Base-by-base conservation (phyloP, 2,888 invertebrate species). In the Melieria crassipennis region DNA sequence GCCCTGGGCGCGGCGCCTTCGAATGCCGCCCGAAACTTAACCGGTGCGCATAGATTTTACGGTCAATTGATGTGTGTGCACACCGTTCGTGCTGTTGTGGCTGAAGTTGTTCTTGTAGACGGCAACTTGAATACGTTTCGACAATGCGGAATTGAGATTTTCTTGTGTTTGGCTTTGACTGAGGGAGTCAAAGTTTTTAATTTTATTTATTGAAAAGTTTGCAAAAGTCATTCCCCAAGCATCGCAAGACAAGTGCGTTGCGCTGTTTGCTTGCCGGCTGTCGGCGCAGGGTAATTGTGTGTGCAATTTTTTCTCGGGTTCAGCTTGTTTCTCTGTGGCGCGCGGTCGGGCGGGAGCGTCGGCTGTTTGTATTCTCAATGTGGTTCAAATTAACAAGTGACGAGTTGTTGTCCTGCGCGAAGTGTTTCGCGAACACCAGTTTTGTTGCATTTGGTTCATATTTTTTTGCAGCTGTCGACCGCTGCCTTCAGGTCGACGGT, bases 131-230 rank as follows among this genome's bases (percentile, higher is more conserved):
- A 52, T 61, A 43, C 43, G 52, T 16, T 57, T 58, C 50, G 67
- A 61, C 60, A 60, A 63, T 62, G 62, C 63, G 55, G 47, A 45
- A 47, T 52, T 47, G 47, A 30, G 69, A 64, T 62, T 63, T 69
- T n/a, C 52, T 62, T 69, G n/a, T 52, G 45, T 63, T 43, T 42
- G 30, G 63, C 30, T 56, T 48, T 7, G n/a, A 30, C 58, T 58
- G 63, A 55, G 47, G 61, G 61, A 62, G 68, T 55, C 62, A 69
- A 69, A 69, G 69, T 64, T 69, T 69, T 48, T 69, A 69, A 69
- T 69, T 69, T 69, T 64, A 64, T 69, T 69, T 69, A 69, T 69
- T 56, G 69, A 69, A 69, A 69, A 69, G 57, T 69, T 69, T 69
- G 63, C 69, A 45, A 30, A 30, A 30, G 30, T 30, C 30, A 30